These are phyloP conservation scores for Sympetrum striolatum DNA, from an alignment of 2,888 invertebrate genomes.

Conservation along the genomic window DNA sequence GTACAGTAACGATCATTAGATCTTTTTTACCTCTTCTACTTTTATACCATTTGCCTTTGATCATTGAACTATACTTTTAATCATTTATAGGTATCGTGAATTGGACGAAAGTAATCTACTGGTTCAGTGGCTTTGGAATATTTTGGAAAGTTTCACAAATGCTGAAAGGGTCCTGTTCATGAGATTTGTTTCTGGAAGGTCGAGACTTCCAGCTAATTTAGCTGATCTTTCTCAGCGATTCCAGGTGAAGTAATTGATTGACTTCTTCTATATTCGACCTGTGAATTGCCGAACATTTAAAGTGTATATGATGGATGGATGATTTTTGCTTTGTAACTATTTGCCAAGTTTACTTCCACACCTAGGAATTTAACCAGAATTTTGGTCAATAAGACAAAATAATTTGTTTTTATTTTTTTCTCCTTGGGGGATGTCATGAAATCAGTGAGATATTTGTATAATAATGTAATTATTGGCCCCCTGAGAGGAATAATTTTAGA, in stretches of 20 bases:
- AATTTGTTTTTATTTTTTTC: no score
- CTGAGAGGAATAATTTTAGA: no score
- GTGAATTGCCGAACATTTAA: not conserved
- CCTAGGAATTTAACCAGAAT: no score
- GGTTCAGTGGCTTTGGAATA: conserved; percentile 70
- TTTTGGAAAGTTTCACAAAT: conserved; percentile 68
- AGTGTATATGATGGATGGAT: not conserved
- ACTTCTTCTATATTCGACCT: not conserved
- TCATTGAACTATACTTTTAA: not conserved
- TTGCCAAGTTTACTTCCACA: no score
- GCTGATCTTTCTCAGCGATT: conserved; percentile 71
- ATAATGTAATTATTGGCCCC: no score
- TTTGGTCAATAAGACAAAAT: no score
- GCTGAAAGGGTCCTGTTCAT: conserved; percentile 70
- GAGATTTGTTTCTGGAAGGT: conserved; percentile 71
- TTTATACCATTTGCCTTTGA: no score
- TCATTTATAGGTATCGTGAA: conserved; percentile 65
- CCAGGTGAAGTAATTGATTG: conserved; percentile 60
- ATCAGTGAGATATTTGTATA: no score
- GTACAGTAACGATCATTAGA: no score
- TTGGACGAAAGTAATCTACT: conserved; percentile 67
- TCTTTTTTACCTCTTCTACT: no score
- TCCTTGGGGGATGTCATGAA: no score
- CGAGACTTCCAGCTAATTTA: conserved; percentile 69
- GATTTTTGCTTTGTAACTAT: no score